Base-by-base conservation (phyloP, 2,113 vertebrate species). In the Diphyllodes magnificus region DNA sequence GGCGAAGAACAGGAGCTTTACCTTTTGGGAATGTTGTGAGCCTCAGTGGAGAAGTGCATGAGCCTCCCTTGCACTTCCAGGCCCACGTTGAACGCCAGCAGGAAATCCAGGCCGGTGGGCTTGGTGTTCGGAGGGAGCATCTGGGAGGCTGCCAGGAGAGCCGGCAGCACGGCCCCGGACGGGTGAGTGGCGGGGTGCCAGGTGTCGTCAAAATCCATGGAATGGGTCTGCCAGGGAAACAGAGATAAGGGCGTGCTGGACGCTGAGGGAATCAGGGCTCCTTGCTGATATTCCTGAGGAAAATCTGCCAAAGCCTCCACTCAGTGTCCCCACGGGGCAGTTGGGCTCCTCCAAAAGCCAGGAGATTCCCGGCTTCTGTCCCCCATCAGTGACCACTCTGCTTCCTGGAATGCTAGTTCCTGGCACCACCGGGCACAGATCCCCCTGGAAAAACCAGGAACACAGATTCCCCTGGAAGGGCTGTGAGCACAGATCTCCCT, bases 161-260 rank as follows among this genome's bases (percentile, higher is more conserved):
- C 98, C 4, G 98, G 98, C 50, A 99, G 97, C 5, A 99, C 98
- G 1, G 98, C 98, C 19, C 99, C 99, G 2, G 98, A 99, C 0
- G 98, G 99, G 45, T 99, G 99, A 35, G 99, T 99, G 85, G 99
- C 98, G 40, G 99, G 98, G 88, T 99, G 98, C 98, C 98, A 99
- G 17, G 98, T 99, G 75, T 99, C 99, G 28, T 99, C 99, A 51
- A 99, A 99, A 94, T 99, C 99, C 99, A 99, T 99, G 50, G 99
- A 98, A 93, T 99, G 98, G 82, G 98, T 97, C 98, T 99, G 96
- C 35, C 66, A 39, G 72, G 47, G 37, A 93, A 76, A 91, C 0
- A 37, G 75, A 60, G 39, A 7, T 9, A 45, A 61, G 69, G 59
- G 20, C 4, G 2, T 5, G 33, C 15, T 63, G 73, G 47, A 3